Base-by-base conservation (phyloP, 2,888 invertebrate species). In the Eupithecia tripunctaria region DNA sequence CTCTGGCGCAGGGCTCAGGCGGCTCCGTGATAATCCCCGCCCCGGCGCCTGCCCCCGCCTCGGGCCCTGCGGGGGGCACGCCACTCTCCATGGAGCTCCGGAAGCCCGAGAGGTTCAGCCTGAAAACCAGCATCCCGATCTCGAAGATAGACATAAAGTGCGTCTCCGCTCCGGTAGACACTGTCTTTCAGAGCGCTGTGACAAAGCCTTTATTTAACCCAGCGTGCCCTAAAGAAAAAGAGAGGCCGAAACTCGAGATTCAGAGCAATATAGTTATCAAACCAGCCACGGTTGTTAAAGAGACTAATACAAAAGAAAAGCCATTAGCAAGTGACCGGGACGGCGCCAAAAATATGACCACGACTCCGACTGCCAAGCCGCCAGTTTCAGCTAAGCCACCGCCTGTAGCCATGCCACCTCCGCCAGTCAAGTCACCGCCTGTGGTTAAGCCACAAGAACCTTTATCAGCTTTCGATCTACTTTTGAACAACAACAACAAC, bases 81-180 rank as follows among this genome's bases (percentile, higher is more conserved):
- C 78, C 79, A 72, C 74, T 74, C 10, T 76, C 68, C 63, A 89
- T 88, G 76, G 92, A 92, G 14, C 74, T 80, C 1, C 91, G 89
- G 82, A 94, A 93, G 82, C 77, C 87, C 36, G 94, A 94, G 84
- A 83, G 91, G 67, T 93, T 91, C 67, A 94, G 94, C 76, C 81
- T 94, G 21, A 94, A 92, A 88, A 94, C 94, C 0, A 94, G 94
- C 80, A 94, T 94, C 79, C 94, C 94, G 5, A 94, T 94, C 66
- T 93, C 93, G 73, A 93, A 94, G 81, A 89, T 94, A 56, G 94
- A 94, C 77, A 89, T 94, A 86, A 94, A 93, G 82, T 91, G 91
- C 77, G 92, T 94, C 1, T 88, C 80, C 59, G 88, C 64, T 67
- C 68, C 79, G 10, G 70, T 78, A 0, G 80, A 81, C 56, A 75